A percentile compares a stretch with the other conserved stretches of the same genome.
phyloP scores from a whole-genome alignment of 64 coral and sea anemone species.

The Acropora tenuis region DNA sequence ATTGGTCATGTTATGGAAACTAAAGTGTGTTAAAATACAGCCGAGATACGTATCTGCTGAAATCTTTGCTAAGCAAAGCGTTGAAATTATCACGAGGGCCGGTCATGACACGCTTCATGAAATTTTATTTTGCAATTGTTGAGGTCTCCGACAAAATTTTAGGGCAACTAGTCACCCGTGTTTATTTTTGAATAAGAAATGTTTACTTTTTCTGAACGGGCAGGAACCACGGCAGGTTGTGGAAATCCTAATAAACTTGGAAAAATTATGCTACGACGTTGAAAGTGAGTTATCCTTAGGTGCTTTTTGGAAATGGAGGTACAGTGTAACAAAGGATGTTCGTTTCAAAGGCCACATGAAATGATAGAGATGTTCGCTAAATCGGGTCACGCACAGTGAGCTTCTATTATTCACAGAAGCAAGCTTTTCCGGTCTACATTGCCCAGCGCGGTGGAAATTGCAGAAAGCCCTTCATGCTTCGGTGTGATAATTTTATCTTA shows the following conservation, averaged over 20 bases:
- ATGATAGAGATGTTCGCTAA: neutral
- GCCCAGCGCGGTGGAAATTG: slow-evolving; percentile 33
- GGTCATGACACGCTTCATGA: slow-evolving; percentile 17
- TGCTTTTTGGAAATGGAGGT: neutral
- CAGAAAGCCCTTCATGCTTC: neutral
- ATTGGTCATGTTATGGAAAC: neutral
- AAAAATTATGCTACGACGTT: neutral
- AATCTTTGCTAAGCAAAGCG: slow-evolving; percentile 19
- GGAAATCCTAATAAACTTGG: neutral
- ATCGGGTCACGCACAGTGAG: slow-evolving; percentile 24
- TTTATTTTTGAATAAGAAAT: slow-evolving; percentile 26
- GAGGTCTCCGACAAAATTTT: neutral
- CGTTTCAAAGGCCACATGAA: neutral
- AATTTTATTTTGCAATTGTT: slow-evolving; percentile 25
- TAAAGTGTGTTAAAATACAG: neutral
- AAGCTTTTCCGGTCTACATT: slow-evolving; percentile 29
- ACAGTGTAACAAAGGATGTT: neutral
- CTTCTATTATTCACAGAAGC: neutral
- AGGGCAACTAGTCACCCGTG: neutral
- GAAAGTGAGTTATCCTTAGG: neutral
- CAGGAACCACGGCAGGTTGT: neutral
- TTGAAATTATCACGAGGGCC: neutral
- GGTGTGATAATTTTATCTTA: neutral
- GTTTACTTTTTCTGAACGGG: neutral
- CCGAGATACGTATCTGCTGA: slow-evolving; percentile 17